phyloP scores from a whole-genome alignment of 2,888 invertebrate species.

The Xanthostigma xanthostigma region DNA sequence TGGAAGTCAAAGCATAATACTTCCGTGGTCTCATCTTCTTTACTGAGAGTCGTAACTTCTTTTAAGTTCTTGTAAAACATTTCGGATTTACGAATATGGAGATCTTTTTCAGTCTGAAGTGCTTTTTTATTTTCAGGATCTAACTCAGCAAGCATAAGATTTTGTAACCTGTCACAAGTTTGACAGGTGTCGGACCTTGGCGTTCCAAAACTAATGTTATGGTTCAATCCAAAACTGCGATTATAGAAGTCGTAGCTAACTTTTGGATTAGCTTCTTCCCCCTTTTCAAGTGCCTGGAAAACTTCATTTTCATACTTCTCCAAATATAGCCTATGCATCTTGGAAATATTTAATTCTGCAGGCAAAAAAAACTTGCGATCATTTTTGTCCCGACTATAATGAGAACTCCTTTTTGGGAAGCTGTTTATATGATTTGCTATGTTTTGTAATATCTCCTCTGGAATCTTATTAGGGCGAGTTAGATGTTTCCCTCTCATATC shows the following conservation, averaged over 20 bases:
- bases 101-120: constrained; percentile 9
- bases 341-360: too few relatives aligned
- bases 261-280: constrained; percentile 2
- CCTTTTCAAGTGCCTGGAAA: too few relatives aligned
- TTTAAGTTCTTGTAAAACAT: constrained; percentile 11
- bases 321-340: too few relatives aligned
- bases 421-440: too few relatives aligned
- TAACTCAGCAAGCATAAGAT: constrained; percentile 8
- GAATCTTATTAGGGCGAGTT: too few relatives aligned
- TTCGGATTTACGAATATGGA: constrained; percentile 13
- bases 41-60: constrained; percentile 10
- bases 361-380: too few relatives aligned
- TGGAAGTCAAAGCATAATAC: constrained; percentile 14
- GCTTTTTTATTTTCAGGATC: background rate
- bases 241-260: constrained; percentile 9
- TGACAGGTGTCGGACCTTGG: constrained; percentile 11
- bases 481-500: too few relatives aligned
- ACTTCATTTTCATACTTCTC: too few relatives aligned
- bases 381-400: too few relatives aligned
- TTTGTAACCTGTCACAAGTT: constrained; percentile 11
- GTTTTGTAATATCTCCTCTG: too few relatives aligned
- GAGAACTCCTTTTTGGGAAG: too few relatives aligned
- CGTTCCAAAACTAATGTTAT: constrained; percentile 9
- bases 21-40: constrained; percentile 10
- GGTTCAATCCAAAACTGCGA: constrained; percentile 8